A percentile compares a stretch with the other conserved stretches of the same genome.
Conservation (phyloP, 2,797 vertebrate species). For the Danionella dracula region DNA sequence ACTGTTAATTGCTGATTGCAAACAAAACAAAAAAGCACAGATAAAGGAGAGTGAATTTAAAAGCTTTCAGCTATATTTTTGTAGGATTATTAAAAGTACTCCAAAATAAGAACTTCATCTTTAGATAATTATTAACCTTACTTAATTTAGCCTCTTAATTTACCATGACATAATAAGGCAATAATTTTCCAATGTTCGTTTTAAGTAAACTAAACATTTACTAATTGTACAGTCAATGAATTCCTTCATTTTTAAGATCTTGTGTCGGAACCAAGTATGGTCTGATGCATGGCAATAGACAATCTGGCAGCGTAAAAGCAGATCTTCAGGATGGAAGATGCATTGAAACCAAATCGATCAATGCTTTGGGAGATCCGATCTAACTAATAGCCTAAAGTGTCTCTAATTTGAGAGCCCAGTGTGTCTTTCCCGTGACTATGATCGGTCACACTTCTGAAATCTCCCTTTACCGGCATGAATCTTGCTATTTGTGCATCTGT, state of each 20-base stretch:
- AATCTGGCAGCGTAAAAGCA: background rate
- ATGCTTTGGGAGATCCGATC: constrained; percentile 4
- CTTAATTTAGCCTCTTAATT: no score
- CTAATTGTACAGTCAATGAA: no score
- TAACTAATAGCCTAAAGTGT: background rate
- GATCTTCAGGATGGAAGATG: background rate
- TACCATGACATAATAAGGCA: no score
- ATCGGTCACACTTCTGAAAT: constrained; percentile 1
- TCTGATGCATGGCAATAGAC: background rate
- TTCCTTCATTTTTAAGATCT: background rate
- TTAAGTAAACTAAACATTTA: no score
- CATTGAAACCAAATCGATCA: background rate
- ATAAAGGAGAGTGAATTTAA: no score
- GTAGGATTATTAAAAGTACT: no score
- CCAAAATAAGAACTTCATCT: no score
- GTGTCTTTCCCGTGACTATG: background rate
- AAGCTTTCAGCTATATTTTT: no score
- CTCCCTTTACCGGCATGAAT: constrained; percentile 6
- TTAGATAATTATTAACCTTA: no score
- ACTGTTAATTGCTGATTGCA: no score
- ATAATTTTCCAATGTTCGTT: no score
- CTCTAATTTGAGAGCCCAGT: background rate
- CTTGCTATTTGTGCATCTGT: constrained; percentile 30
- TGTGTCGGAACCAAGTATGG: background rate
- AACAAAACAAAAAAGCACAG: no score